A percentile compares a stretch with the other conserved stretches of the same genome.
phyloP scores from a whole-genome alignment of 2,113 vertebrate genomes.

The Bos indicus region DNA sequence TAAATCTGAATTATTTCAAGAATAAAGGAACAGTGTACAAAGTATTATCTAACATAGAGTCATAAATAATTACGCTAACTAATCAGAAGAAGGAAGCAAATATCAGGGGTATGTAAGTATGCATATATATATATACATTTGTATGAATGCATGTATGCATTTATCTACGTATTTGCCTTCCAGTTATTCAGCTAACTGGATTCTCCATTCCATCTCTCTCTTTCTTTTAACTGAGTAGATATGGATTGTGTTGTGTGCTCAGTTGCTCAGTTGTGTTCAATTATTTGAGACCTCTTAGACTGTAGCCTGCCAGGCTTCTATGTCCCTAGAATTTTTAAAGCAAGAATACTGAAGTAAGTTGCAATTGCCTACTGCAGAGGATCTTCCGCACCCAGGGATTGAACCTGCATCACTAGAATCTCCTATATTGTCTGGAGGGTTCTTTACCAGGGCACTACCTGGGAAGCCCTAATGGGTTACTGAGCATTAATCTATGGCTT shows the following conservation, averaged over 20 bases:
- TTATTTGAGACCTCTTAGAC: neutral
- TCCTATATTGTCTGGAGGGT: neutral
- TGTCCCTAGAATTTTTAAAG: neutral
- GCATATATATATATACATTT: neutral
- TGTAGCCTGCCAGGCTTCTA: neutral
- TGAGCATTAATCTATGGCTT: neutral
- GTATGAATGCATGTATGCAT: neutral
- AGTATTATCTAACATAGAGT: neutral
- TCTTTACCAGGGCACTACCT: neutral
- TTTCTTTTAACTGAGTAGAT: neutral
- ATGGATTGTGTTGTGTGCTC: neutral
- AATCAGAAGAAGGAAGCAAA: neutral
- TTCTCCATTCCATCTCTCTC: neutral
- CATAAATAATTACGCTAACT: neutral
- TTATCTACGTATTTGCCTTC: neutral
- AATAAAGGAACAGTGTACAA: neutral
- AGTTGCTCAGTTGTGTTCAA: neutral
- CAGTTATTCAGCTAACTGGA: neutral
- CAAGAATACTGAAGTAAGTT: neutral
- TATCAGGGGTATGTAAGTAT: neutral
- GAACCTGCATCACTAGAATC: neutral
- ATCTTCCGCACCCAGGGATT: neutral
- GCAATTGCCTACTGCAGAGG: neutral
- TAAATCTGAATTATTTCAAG: neutral
- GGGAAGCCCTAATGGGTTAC: neutral